Evolutionary conservation across 1,140 invertebrate species (phyloP), one percentile per base, ranked within the genome.

Genomic region (Euglossa dilemma): DNA sequence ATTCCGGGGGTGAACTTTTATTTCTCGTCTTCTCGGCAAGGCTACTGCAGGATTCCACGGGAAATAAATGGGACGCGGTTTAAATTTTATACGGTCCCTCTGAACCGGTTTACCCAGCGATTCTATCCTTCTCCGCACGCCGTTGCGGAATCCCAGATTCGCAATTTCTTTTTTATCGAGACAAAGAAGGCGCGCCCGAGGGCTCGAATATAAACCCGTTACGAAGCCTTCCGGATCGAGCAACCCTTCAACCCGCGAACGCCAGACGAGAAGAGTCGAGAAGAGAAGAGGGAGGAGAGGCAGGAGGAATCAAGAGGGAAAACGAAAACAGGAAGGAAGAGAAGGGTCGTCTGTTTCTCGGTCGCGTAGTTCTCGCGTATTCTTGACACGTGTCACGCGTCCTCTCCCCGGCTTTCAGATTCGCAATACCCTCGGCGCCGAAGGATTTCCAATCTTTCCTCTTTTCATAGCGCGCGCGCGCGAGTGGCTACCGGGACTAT

Each of bases 331-430:
- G 63, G 47, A 28, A 83, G 20, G 45, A 66, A 45, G 16, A 14
- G 43, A 78, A 36, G 45, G 57, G 45, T 83, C 52, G 78, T 52
- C 63, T 45, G 50, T 81, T 84, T 67, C 43, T 70, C 70, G 75
- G 23, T 36, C 50, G 63, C 61, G 11, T 25, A 16, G 63, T 76
- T 76, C 72, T 73, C 72, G 80, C 73, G 80, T 82, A 82, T 82
- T 82, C 80, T 76, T 82, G 80, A 82, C 80, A 82, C 80, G 80
- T 82, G 80, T 82, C 80, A 76, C 80, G 66, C 80, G 63, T 56
- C 73, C 72, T 76, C 80, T 82, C 80, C 52, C 25, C 28, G 23
- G 45, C 56, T 72, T 76, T 82, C 73, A 66, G 72, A 82, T 81
- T 74, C 79, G 71, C 61, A 81, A 81, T 81, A 81, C 79, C 72